Conservation (phyloP, 2,113 vertebrate species). For the Arothron firmamentum region DNA sequence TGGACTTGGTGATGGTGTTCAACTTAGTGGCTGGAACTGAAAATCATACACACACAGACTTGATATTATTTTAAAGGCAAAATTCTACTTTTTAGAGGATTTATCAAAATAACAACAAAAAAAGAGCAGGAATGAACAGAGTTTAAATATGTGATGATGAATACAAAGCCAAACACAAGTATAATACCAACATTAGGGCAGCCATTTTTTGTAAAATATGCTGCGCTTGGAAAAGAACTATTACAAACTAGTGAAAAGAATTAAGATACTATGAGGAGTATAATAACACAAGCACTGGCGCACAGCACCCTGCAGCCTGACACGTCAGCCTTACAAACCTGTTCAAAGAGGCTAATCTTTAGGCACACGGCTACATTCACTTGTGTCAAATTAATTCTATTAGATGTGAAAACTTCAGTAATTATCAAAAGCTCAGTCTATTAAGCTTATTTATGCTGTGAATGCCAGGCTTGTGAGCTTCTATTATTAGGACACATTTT, state of each 20-base stretch:
- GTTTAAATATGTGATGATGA: neutral
- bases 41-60: slow-evolving; percentile 17
- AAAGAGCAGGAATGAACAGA: neutral
- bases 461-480: slow-evolving; percentile 11
- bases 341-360: slow-evolving; percentile 40
- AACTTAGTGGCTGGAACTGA: slow-evolving; percentile 94
- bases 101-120: no score
- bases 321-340: slow-evolving; percentile 36
- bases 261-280: slow-evolving; percentile 1
- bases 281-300: slow-evolving; percentile 39
- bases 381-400: slow-evolving; percentile 12
- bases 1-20: slow-evolving; percentile 93
- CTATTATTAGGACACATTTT: slow-evolving; percentile 12
- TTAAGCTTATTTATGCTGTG: slow-evolving; percentile 1
- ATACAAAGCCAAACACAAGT: neutral
- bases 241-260: neutral
- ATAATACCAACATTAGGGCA: neutral
- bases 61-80: neutral
- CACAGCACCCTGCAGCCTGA: slow-evolving; percentile 30
- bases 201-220: neutral
- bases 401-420: slow-evolving; percentile 1
- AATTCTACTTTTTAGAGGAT: no score
- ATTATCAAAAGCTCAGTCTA: slow-evolving; percentile 16
- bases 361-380: slow-evolving; percentile 18
- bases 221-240: neutral